Percentiles rank a stretch among this genome's conserved stretches.
These are phyloP conservation scores for Dryobates pubescens DNA, from an alignment of 2,797 vertebrate genomes.

Conservation along the genomic window DNA sequence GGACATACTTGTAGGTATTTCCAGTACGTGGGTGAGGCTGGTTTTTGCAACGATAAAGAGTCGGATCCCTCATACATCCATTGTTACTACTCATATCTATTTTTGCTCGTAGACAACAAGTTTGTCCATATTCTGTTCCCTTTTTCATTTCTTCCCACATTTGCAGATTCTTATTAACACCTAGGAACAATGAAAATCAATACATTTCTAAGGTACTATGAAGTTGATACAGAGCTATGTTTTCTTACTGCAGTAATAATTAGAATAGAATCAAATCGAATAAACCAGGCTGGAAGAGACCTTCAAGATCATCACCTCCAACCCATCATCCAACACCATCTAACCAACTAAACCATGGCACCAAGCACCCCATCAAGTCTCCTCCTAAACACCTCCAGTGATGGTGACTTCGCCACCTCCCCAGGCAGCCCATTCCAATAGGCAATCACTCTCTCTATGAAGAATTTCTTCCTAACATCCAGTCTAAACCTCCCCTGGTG, in stretches of 20 bases:
- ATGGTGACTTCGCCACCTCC: too few species aligned
- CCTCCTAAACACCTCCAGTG: too few species aligned
- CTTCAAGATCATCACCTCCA: too few species aligned
- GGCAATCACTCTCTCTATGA: too few species aligned
- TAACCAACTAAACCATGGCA: too few species aligned
- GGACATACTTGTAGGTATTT: constrained; percentile 86
- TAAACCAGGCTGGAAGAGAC: too few species aligned
- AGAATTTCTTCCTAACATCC: too few species aligned
- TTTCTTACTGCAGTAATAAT: background rate
- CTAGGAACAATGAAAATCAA: constrained; percentile 72
- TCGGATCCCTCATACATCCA: constrained; percentile 96
- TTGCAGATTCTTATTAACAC: constrained; percentile 92
- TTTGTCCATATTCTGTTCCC: constrained; percentile 88
- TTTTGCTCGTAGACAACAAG: constrained; percentile 96
- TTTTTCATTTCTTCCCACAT: constrained; percentile 98
- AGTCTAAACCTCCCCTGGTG: too few species aligned
- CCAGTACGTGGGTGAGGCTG: constrained; percentile 92
- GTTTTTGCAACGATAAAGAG: constrained; percentile 96
- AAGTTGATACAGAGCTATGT: background rate
- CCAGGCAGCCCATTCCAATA: too few species aligned
- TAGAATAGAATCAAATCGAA: too few species aligned
- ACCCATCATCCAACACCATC: too few species aligned
- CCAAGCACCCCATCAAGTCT: too few species aligned
- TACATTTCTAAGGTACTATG: background rate
- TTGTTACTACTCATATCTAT: constrained; percentile 99